Evolutionary conservation across 1,140 invertebrate genomes (phyloP).

Genomic region (Calephelis nemesis): DNA sequence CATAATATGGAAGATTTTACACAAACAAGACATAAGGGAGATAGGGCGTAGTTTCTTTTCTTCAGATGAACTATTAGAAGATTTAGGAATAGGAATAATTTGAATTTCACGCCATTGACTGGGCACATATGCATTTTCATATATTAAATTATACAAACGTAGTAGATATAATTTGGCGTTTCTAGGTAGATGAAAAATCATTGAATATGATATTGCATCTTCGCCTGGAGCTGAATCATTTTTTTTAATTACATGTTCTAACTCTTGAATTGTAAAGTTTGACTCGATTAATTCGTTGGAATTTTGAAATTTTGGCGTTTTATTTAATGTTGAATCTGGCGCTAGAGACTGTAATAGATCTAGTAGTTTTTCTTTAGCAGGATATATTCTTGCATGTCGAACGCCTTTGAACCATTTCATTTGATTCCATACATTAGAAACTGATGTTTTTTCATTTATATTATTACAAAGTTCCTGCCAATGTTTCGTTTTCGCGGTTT

Average conservation of each 20-base stretch:
- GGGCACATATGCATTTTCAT: neutral
- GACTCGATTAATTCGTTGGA: neutral
- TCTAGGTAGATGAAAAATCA: constrained; percentile 7
- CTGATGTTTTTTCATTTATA: constrained; percentile 4
- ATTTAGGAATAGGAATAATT: constrained; percentile 5
- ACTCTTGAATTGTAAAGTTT: neutral
- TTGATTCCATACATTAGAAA: constrained; percentile 6
- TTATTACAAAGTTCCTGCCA: constrained; percentile 11
- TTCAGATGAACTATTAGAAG: neutral
- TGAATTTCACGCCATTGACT: constrained; percentile 7
- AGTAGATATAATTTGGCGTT: constrained; percentile 5
- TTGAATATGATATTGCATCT: constrained; percentile 6
- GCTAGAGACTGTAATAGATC: neutral
- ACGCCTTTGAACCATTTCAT: constrained; percentile 13
- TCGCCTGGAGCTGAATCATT: constrained; percentile 7
- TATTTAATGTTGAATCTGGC: neutral
- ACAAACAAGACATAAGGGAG: neutral
- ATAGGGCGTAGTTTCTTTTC: neutral
- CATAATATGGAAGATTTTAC: neutral
- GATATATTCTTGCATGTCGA: neutral
- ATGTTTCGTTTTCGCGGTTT: neutral
- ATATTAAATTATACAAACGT: constrained; percentile 2
- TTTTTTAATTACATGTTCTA: constrained; percentile 1
- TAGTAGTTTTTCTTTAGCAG: neutral
- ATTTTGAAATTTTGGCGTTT: neutral